Evolutionary conservation across 2,797 vertebrate genomes (phyloP).

Genomic region (Aphelocoma californica): DNA sequence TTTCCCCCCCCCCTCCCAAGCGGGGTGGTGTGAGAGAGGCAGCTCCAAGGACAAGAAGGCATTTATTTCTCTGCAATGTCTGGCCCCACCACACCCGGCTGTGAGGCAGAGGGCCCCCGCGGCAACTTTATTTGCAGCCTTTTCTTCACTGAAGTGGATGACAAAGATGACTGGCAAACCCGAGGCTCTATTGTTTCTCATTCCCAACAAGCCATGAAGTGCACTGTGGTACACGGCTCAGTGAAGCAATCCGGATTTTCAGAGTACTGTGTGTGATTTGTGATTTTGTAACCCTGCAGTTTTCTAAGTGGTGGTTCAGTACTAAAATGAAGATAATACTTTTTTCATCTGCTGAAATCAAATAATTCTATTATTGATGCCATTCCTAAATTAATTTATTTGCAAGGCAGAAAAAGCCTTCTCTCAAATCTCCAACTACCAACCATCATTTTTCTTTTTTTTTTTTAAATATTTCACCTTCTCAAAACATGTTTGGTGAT

Average conservation of each 20-base stretch:
- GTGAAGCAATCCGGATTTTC: neutral
- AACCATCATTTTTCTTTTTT: neutral
- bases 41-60: neutral
- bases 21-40: neutral
- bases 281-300: neutral
- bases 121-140: neutral
- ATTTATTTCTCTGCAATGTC: neutral
- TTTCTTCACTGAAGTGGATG: neutral
- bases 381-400: neutral
- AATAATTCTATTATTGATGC: neutral
- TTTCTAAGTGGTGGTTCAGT: neutral
- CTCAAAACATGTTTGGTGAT: neutral
- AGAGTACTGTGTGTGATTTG: neutral
- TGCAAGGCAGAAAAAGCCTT: neutral
- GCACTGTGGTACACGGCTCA: rapidly evolving
- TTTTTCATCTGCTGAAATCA: neutral
- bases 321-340: neutral
- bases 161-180: neutral
- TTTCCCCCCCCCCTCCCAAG: neutral
- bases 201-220: neutral
- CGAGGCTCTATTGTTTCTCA: neutral
- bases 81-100: neutral
- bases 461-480: neutral
- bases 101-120: neutral
- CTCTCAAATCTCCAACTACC: neutral